These are phyloP conservation scores for Stictocephala bisonia DNA, from an alignment of 2,888 invertebrate species.

Conservation along the genomic window DNA sequence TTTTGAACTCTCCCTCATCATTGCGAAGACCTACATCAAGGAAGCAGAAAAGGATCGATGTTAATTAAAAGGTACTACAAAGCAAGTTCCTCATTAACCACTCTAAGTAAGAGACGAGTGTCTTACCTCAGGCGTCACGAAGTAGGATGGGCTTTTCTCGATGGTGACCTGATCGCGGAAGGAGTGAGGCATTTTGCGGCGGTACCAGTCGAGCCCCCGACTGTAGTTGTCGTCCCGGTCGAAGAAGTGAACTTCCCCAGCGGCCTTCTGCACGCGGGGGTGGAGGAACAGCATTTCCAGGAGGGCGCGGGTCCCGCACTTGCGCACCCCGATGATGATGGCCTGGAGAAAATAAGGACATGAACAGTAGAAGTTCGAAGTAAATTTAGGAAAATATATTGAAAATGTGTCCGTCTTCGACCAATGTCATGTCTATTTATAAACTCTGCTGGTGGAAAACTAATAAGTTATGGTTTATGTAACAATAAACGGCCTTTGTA, in stretches of 20 bases:
- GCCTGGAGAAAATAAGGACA: slow-evolving; percentile 68
- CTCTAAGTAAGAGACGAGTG: too few species aligned
- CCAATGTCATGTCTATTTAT: too few species aligned
- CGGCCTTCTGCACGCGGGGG: slow-evolving; percentile 91
- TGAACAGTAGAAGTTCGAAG: too few species aligned
- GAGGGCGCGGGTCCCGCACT: slow-evolving; percentile 96
- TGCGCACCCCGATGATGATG: slow-evolving; percentile 94
- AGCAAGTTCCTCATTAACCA: too few species aligned
- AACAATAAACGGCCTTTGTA: too few species aligned
- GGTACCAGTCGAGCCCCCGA: slow-evolving; percentile 94
- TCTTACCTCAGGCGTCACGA: slow-evolving; percentile 92
- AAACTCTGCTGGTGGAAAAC: too few species aligned
- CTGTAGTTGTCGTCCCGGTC: slow-evolving; percentile 94
- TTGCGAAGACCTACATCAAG: too few species aligned
- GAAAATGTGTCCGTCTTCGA: too few species aligned
- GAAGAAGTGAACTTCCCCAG: slow-evolving; percentile 97
- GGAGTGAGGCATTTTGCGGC: slow-evolving; percentile 93
- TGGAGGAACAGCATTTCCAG: slow-evolving; percentile 97
- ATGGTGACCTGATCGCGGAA: slow-evolving; percentile 93
- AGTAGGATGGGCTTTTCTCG: slow-evolving; percentile 98
- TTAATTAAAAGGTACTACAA: too few species aligned
- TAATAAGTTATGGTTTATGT: too few species aligned
- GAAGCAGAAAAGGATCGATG: too few species aligned
- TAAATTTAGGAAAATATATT: not conserved
- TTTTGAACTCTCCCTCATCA: too few species aligned